phyloP scores from a whole-genome alignment of 2,113 vertebrate species.

The Sinocyclocheilus anophthalmus region DNA sequence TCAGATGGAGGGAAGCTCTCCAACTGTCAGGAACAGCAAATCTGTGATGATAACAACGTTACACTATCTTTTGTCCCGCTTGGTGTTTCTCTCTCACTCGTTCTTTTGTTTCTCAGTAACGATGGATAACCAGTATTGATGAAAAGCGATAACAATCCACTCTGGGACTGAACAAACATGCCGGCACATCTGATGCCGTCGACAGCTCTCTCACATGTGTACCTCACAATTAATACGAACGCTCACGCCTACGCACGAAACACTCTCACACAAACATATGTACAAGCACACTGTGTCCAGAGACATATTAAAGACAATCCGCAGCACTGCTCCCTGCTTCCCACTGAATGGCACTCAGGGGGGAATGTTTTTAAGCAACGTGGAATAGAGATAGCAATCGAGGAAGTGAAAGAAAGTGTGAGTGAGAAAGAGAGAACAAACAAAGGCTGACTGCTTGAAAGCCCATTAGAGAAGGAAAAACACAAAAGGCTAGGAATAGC shows the following conservation, averaged over 20 bases:
- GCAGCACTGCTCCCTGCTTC: not conserved
- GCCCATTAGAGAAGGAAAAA: conserved; percentile 39
- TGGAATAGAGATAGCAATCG: conserved; percentile 31
- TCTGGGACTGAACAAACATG: not conserved
- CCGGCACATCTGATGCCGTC: not conserved
- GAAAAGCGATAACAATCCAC: conserved; percentile 17
- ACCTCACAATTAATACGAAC: not conserved
- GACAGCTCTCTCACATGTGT: not conserved
- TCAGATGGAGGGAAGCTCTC: not conserved
- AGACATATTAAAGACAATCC: conserved; percentile 7
- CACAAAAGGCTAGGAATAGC: conserved; percentile 38
- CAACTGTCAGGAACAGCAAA: not conserved
- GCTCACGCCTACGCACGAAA: not conserved
- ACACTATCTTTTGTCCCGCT: not conserved
- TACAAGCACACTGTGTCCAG: not conserved
- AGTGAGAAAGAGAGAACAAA: conserved; percentile 25
- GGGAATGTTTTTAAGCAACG: not conserved
- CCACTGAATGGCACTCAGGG: not conserved
- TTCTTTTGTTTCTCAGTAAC: not conserved
- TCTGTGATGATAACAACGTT: not conserved
- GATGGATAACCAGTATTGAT: not conserved
- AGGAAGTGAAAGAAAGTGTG: conserved; percentile 30
- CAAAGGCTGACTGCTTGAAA: conserved; percentile 25
- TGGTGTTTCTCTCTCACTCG: not conserved
- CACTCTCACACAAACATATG: not conserved